Evolutionary conservation across 2,888 invertebrate genomes (phyloP).

Genomic region (Cosmia trapezina): DNA sequence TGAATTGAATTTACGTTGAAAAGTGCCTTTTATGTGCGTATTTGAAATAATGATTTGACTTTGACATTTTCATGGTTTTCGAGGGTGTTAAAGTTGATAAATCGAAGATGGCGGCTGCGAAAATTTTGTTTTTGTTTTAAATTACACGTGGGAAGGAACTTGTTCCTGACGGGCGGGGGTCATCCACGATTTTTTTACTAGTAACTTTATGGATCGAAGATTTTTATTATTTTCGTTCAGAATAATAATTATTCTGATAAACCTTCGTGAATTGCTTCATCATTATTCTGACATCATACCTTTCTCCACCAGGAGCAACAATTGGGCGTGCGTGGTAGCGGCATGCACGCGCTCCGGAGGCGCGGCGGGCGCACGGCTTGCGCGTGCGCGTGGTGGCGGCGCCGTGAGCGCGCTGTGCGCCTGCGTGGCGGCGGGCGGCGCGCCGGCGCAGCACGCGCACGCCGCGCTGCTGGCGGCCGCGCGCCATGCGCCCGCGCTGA

Average conservation of each 20-base stretch:
- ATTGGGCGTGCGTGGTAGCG: slow-evolving; percentile 95
- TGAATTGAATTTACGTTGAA: too few relatives aligned
- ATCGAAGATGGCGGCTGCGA: too few relatives aligned
- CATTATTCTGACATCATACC: rapidly evolving
- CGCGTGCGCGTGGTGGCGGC: slow-evolving; percentile 71
- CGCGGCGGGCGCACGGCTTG: slow-evolving; percentile 68
- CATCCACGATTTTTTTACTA: not conserved
- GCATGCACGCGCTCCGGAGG: slow-evolving; percentile 92
- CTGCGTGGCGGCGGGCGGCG: slow-evolving; percentile 74
- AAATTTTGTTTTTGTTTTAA: too few relatives aligned
- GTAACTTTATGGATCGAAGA: not conserved
- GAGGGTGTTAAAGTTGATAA: too few relatives aligned
- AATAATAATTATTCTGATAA: too few relatives aligned
- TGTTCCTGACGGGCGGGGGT: too few relatives aligned
- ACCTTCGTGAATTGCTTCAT: rapidly evolving
- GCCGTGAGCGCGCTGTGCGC: slow-evolving; percentile 82
- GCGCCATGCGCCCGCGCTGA: slow-evolving; percentile 71
- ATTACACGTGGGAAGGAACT: too few relatives aligned
- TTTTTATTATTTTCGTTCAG: not conserved
- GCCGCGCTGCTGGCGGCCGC: slow-evolving; percentile 76
- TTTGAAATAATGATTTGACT: too few relatives aligned
- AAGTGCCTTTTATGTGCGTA: too few relatives aligned
- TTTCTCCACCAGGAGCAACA: slow-evolving; percentile 90
- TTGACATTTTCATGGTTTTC: too few relatives aligned
- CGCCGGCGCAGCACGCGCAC: slow-evolving; percentile 68